These are phyloP conservation scores for Stegostoma tigrinum DNA, from an alignment of 2,113 vertebrate species.

Conservation along the genomic window DNA sequence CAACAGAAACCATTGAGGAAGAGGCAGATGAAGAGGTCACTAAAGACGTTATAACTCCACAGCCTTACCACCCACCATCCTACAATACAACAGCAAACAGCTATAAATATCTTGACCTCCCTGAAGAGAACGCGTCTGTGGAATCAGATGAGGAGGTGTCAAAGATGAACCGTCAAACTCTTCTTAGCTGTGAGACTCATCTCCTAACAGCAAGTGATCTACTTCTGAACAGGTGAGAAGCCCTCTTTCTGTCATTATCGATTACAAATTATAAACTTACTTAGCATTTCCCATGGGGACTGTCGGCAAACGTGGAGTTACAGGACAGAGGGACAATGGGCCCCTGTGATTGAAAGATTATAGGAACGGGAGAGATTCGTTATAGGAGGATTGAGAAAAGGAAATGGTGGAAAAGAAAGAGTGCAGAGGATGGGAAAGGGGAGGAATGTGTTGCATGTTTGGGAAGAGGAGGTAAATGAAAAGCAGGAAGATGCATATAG, in stretches of 20 bases:
- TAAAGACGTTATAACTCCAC: not conserved
- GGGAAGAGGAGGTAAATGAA: not conserved
- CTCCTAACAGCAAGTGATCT: conserved; percentile 57
- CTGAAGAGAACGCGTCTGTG: not conserved
- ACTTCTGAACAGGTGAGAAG: conserved; percentile 60
- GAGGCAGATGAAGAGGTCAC: conserved; percentile 35
- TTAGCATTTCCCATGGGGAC: not conserved
- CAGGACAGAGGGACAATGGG: not conserved
- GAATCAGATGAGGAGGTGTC: not conserved
- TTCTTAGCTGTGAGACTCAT: conserved; percentile 50
- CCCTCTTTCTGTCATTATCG: not conserved
- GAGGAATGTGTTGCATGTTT: not conserved
- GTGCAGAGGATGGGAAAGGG: not conserved
- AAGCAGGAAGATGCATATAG: not conserved
- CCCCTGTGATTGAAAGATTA: not conserved
- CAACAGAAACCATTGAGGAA: conserved; percentile 75
- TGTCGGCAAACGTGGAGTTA: not conserved
- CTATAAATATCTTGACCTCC: not conserved
- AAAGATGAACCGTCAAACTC: not conserved
- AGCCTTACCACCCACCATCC: not conserved
- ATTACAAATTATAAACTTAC: too few species aligned
- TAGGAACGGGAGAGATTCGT: not conserved
- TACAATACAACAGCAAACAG: not conserved
- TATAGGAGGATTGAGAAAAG: too few species aligned
- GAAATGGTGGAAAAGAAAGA: not conserved